These are phyloP conservation scores for Thryonomys swinderianus DNA, from an alignment of 2,113 vertebrate species.

Conservation along the genomic window DNA sequence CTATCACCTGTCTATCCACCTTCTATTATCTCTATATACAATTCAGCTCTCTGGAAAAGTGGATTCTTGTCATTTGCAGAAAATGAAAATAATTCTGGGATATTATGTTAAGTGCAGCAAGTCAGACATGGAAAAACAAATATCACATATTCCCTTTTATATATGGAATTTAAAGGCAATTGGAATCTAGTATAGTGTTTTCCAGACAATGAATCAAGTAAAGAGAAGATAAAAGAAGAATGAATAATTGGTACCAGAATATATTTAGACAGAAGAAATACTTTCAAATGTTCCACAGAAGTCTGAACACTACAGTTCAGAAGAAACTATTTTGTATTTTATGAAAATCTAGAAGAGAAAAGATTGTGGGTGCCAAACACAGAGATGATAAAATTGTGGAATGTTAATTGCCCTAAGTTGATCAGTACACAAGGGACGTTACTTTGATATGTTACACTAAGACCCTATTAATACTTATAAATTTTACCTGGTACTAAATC, in stretches of 20 bases:
- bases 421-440: neutral
- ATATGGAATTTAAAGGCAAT: neutral
- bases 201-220: rapidly evolving
- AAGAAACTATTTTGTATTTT: neutral
- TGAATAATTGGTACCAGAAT: neutral
- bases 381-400: neutral
- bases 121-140: neutral
- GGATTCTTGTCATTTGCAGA: neutral
- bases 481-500: neutral
- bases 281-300: neutral
- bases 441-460: neutral
- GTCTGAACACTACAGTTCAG: neutral
- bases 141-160: neutral
- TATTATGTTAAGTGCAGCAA: neutral
- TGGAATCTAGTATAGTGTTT: neutral
- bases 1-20: neutral
- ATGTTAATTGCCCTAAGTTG: neutral
- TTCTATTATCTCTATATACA: no score
- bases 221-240: neutral
- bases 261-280: neutral
- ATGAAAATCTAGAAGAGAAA: neutral
- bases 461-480: neutral
- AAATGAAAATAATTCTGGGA: neutral
- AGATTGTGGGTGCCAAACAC: neutral
- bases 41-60: neutral